Conservation (phyloP, 2,113 vertebrate species). For the Hipposideros armiger region DNA sequence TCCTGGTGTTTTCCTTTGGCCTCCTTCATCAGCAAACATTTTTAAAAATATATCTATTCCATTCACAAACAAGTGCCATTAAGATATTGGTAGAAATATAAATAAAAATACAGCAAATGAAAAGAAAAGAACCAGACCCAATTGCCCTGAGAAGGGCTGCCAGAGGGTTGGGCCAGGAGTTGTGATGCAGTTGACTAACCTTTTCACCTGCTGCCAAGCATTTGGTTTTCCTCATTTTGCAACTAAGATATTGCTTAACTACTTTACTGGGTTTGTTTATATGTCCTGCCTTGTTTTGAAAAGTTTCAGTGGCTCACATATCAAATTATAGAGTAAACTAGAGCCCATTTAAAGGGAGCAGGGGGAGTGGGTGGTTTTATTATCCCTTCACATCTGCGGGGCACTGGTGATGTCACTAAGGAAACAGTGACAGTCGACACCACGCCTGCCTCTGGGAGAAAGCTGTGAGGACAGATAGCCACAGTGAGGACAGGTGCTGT, state of each 20-base stretch:
- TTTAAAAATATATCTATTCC: not conserved
- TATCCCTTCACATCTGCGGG: not conserved
- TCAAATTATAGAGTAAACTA: not conserved
- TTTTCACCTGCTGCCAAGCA: not conserved
- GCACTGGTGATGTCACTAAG: not conserved
- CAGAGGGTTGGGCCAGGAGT: not conserved
- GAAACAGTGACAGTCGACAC: not conserved
- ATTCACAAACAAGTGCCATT: not conserved
- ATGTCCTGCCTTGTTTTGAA: not conserved
- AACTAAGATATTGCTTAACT: not conserved
- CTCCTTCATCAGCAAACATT: not conserved
- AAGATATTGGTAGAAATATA: constrained; percentile 11
- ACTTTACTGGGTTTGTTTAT: not conserved
- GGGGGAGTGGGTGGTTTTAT: not conserved
- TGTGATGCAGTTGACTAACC: not conserved
- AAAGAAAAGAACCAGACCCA: not conserved
- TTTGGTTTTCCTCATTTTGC: not conserved
- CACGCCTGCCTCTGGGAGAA: not conserved
- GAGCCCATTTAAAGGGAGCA: not conserved
- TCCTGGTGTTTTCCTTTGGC: too few species aligned
- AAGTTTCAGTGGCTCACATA: constrained; percentile 15
- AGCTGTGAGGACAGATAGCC: not conserved
- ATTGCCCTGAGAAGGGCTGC: not conserved
- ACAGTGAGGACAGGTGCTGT: fast-evolving
- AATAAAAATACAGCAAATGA: constrained; percentile 25